Evolutionary conservation across 1,140 invertebrate genomes (phyloP).

Genomic region (Tetranychus cinnabarinus): DNA sequence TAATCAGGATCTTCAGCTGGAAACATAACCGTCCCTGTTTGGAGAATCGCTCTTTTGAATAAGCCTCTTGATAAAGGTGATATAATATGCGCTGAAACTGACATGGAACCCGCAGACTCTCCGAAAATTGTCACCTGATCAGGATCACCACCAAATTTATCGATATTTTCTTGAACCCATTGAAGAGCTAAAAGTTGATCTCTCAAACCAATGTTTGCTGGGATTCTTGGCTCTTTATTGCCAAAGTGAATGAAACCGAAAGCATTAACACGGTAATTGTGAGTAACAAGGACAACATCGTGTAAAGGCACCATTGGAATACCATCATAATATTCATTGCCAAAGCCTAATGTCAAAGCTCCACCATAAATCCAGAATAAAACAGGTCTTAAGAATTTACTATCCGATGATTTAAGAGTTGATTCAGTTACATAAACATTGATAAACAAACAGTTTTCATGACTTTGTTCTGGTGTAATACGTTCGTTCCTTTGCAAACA

Average conservation of each 20-base stretch:
- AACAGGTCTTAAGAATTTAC: neutral
- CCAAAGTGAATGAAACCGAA: constrained; percentile 16
- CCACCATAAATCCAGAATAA: neutral
- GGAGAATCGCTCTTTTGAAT: constrained; percentile 11
- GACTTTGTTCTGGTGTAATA: too few relatives aligned
- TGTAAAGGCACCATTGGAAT: constrained; percentile 39
- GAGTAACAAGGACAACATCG: constrained; percentile 72
- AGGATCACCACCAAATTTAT: constrained; percentile 60
- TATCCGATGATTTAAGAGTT: neutral
- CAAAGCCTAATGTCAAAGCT: neutral
- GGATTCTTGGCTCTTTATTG: neutral
- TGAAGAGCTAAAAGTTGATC: constrained; percentile 29
- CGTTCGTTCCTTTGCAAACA: neutral
- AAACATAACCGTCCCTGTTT: constrained; percentile 3
- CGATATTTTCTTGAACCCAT: constrained; percentile 68
- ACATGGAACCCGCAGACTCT: neutral
- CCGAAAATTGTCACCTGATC: constrained; percentile 15
- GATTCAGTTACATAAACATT: neutral
- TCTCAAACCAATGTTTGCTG: constrained; percentile 32
- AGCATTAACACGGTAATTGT: constrained; percentile 77
- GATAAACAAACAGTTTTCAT: neutral
- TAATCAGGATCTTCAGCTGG: neutral
- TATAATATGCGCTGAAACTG: constrained; percentile 28
- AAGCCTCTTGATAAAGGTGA: constrained; percentile 24
- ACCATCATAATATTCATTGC: neutral